Percentiles rank a stretch among this genome's conserved stretches.
Evolutionary conservation across 2,113 vertebrate species (phyloP).

Genomic region (Struthio camelus): DNA sequence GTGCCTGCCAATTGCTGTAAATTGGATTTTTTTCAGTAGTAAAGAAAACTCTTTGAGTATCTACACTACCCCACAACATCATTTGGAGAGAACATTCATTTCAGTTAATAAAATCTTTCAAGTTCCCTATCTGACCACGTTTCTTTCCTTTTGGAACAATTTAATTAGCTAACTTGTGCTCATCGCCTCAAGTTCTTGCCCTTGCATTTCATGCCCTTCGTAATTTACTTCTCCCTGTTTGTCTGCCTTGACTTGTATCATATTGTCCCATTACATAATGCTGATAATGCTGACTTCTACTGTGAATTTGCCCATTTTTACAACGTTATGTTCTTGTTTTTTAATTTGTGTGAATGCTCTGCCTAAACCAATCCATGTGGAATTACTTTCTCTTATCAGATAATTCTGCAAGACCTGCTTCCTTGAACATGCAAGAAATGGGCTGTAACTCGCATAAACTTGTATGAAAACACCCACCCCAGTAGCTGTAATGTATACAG

Average conservation of each 20-base stretch:
- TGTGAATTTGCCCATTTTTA: neutral
- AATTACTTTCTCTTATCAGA: neutral
- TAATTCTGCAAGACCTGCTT: neutral
- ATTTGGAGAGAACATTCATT: neutral
- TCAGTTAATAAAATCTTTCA: neutral
- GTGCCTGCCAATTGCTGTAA: neutral
- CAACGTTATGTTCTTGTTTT: neutral
- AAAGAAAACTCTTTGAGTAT: neutral
- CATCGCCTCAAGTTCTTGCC: neutral
- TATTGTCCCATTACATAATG: neutral
- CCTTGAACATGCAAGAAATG: neutral
- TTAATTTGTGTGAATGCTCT: neutral
- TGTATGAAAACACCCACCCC: neutral
- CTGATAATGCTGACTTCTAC: neutral
- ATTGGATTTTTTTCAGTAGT: neutral
- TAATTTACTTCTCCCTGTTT: neutral
- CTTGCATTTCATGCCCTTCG: neutral
- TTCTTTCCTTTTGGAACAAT: neutral
- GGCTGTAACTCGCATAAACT: neutral
- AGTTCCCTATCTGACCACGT: too few relatives aligned
- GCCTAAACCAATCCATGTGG: neutral
- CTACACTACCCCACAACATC: fast-evolving
- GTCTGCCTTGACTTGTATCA: neutral
- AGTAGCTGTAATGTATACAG: neutral
- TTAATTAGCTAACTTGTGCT: neutral